Conservation (phyloP, 1,140 invertebrate genomes). For the Atta colombica region DNA sequence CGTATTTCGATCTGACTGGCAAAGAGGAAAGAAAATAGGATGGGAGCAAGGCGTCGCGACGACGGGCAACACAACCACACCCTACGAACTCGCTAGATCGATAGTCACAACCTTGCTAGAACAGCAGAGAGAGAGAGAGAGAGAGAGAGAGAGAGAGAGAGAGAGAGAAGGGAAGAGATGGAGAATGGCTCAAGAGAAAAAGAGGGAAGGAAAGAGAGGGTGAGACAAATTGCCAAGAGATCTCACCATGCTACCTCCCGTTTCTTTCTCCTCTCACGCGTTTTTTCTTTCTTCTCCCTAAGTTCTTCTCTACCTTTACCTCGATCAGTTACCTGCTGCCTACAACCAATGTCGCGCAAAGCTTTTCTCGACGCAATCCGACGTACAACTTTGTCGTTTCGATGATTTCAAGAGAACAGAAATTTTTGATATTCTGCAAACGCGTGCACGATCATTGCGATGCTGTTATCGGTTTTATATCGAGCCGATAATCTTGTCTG, state of each 20-base stretch:
- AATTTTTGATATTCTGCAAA: conserved; percentile 23
- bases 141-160: conserved; percentile 38
- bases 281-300: neutral
- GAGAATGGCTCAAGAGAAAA: conserved; percentile 23
- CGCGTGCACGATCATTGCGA: conserved; percentile 19
- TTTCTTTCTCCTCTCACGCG: conserved; percentile 21
- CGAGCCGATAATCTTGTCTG: conserved; percentile 47
- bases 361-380: conserved; percentile 39
- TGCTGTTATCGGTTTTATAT: conserved; percentile 22
- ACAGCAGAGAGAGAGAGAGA: conserved; percentile 54
- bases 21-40: conserved; percentile 35
- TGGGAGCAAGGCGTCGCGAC: conserved; percentile 75
- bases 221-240: conserved; percentile 84
- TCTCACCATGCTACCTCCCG: conserved; percentile 72
- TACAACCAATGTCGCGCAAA: conserved; percentile 59
- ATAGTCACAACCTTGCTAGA: conserved; percentile 81
- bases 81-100: conserved; percentile 80
- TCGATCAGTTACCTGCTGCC: conserved; percentile 67
- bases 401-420: conserved; percentile 34
- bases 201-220: conserved; percentile 66
- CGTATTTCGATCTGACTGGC: conserved; percentile 59
- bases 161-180: conserved; percentile 49
- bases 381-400: neutral
- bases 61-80: conserved; percentile 83
- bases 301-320: conserved; percentile 32